phyloP scores from a whole-genome alignment of 2,888 invertebrate species.

The Euzophera pinguis region DNA sequence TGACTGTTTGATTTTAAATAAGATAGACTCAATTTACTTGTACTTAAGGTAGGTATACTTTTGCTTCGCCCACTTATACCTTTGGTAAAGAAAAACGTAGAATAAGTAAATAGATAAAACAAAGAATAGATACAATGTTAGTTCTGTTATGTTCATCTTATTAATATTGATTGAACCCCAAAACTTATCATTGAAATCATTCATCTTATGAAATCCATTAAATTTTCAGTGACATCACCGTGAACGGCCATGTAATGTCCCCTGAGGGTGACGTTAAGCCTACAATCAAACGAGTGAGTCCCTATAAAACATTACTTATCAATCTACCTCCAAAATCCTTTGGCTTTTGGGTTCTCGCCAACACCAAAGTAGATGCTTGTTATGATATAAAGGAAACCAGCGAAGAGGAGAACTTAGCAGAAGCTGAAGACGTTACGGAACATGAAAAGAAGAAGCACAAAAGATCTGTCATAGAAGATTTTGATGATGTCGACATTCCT shows the following conservation, averaged over 20 bases:
- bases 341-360: slow-evolving; percentile 87
- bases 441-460: background rate
- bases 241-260: slow-evolving; percentile 82
- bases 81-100: no score
- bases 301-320: slow-evolving; percentile 76
- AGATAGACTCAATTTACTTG: no score
- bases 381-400: slow-evolving; percentile 30
- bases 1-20: no score
- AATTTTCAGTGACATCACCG: slow-evolving; percentile 73
- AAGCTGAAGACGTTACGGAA: slow-evolving; percentile 23
- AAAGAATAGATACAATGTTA: no score
- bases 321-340: slow-evolving; percentile 83
- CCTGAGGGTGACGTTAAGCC: slow-evolving; percentile 80
- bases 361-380: slow-evolving; percentile 82
- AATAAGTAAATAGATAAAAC: no score
- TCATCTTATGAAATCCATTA: background rate
- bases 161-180: no score
- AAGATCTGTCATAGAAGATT: slow-evolving; percentile 25
- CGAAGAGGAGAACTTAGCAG: slow-evolving; percentile 26
- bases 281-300: slow-evolving; percentile 69
- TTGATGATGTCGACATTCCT: slow-evolving; percentile 23
- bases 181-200: no score
- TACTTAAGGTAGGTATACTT: no score
- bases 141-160: no score
- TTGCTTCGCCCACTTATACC: no score